These are phyloP conservation scores for Byasa hedistus DNA, from an alignment of 2,888 invertebrate genomes.

Conservation along the genomic window DNA sequence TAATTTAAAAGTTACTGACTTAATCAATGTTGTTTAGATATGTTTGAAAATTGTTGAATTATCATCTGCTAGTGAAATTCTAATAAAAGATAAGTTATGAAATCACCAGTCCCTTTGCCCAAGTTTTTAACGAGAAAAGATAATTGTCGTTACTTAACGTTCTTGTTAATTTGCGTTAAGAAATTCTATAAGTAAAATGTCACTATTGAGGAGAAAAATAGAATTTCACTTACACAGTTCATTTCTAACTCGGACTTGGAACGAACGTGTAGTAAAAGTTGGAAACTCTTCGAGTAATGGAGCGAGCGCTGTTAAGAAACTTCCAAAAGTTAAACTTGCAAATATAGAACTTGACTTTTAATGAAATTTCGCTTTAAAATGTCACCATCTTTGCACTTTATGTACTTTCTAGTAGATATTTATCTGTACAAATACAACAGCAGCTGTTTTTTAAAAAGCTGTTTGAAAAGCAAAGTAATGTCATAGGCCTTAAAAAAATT, in stretches of 20 bases:
- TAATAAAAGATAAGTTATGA: too few relatives aligned
- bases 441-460: too few relatives aligned
- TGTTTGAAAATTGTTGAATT: too few relatives aligned
- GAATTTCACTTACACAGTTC: conserved; percentile 10
- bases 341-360: conserved; percentile 8
- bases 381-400: background rate
- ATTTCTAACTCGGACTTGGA: conserved; percentile 15
- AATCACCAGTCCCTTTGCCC: too few relatives aligned
- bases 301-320: conserved; percentile 23
- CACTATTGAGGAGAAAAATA: background rate
- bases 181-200: background rate
- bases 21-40: too few relatives aligned
- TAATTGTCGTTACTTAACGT: background rate
- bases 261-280: conserved; percentile 18
- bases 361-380: background rate
- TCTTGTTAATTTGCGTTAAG: background rate
- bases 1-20: too few relatives aligned
- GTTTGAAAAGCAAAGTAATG: too few relatives aligned
- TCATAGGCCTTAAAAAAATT: too few relatives aligned
- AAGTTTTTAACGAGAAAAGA: background rate
- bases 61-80: too few relatives aligned
- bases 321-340: conserved; percentile 4
- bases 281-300: conserved; percentile 21
- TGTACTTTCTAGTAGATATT: background rate
- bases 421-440: background rate